These are phyloP conservation scores for Proisotoma minuta DNA, from an alignment of 2,888 invertebrate species.

Conservation along the genomic window DNA sequence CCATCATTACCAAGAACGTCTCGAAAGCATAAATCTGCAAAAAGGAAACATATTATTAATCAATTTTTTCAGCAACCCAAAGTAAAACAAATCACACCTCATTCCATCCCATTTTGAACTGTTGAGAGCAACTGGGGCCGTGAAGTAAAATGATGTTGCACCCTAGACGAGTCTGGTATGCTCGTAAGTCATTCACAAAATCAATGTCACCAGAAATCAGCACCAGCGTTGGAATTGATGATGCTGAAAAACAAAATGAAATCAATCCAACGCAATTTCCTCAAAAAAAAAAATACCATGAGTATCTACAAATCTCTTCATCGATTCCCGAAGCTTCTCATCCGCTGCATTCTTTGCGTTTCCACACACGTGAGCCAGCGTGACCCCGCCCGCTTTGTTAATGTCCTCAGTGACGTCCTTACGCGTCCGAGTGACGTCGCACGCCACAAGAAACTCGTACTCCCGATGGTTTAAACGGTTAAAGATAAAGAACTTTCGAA, in stretches of 20 bases:
- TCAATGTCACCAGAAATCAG: slow-evolving; percentile 18
- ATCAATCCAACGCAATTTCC: background rate
- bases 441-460: slow-evolving; percentile 16
- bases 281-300: slow-evolving; percentile 3
- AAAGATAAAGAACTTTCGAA: slow-evolving; percentile 12
- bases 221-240: slow-evolving; percentile 4
- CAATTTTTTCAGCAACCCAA: too few species aligned
- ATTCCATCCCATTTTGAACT: slow-evolving; percentile 16
- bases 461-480: slow-evolving; percentile 13
- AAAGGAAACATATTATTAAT: background rate
- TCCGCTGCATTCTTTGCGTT: slow-evolving; percentile 14
- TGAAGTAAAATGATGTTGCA: slow-evolving; percentile 11
- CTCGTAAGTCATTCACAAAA: slow-evolving; percentile 18
- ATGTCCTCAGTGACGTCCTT: slow-evolving; percentile 8
- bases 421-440: slow-evolving; percentile 11
- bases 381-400: slow-evolving; percentile 4
- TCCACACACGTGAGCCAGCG: slow-evolving; percentile 17
- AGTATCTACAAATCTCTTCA: slow-evolving; percentile 19
- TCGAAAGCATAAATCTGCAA: slow-evolving; percentile 11
- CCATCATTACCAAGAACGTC: slow-evolving; percentile 6
- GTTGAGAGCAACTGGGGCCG: background rate
- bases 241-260: background rate
- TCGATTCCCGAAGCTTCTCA: slow-evolving; percentile 16
- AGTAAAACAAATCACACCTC: background rate
- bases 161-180: slow-evolving; percentile 13